Percentiles rank a stretch among this genome's conserved stretches.
Conservation (phyloP, 2,888 invertebrate genomes). For the Mythimna lalbum region DNA sequence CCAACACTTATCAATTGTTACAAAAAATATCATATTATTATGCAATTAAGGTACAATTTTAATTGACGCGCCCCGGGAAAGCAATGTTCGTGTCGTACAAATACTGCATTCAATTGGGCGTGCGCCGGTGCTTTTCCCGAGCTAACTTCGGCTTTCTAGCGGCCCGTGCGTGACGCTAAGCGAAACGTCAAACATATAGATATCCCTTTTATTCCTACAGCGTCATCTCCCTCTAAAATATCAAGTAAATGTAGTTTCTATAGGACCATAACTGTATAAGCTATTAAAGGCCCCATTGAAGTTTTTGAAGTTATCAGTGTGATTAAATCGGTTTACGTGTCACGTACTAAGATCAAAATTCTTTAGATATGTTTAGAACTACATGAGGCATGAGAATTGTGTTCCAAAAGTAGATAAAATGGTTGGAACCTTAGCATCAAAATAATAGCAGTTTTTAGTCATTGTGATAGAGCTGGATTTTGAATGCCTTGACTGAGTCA, state of each 20-base stretch:
- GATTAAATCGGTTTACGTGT: constrained; percentile 40
- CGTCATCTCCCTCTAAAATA: constrained; percentile 42
- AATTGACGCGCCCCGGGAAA: constrained; percentile 63
- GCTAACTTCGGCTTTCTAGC: constrained; percentile 65
- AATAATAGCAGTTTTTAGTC: background rate
- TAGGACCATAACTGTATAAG: constrained; percentile 51
- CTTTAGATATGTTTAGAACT: constrained; percentile 46
- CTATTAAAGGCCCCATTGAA: constrained; percentile 52
- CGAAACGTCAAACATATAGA: constrained; percentile 58
- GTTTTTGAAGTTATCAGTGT: constrained; percentile 55
- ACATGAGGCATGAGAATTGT: constrained; percentile 30
- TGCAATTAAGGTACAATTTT: constrained; percentile 57
- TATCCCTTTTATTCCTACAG: constrained; percentile 56
- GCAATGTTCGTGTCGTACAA: constrained; percentile 64
- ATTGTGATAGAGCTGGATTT: background rate
- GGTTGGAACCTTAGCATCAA: background rate
- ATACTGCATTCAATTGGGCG: constrained; percentile 62
- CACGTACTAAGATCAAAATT: constrained; percentile 56
- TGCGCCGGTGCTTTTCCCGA: constrained; percentile 69
- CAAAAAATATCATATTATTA: constrained; percentile 44
- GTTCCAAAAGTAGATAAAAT: constrained; percentile 28
- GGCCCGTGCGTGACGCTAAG: constrained; percentile 65
- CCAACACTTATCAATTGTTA: constrained; percentile 23
- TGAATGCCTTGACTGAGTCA: background rate
- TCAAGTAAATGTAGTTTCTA: constrained; percentile 46